phyloP scores from a whole-genome alignment of 2,113 vertebrate species.

The Caranx ignobilis region DNA sequence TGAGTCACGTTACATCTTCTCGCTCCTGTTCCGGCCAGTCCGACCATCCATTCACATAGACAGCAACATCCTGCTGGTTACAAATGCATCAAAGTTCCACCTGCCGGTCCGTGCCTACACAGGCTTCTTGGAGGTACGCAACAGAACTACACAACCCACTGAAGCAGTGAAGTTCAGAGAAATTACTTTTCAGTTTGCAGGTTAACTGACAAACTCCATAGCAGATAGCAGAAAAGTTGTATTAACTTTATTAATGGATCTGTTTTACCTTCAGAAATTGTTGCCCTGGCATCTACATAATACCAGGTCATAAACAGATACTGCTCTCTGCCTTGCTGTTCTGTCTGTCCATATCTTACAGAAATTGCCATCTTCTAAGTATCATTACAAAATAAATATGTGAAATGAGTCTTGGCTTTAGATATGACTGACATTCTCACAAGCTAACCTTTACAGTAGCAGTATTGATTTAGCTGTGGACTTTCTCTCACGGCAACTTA shows the following conservation, averaged over 20 bases:
- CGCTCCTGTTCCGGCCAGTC: slow-evolving; percentile 93
- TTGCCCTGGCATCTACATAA: not conserved
- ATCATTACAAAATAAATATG: not conserved
- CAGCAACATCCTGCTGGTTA: slow-evolving; percentile 97
- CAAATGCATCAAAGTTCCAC: slow-evolving; percentile 98
- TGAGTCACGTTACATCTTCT: slow-evolving; percentile 94
- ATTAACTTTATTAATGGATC: not conserved
- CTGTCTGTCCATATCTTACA: too few relatives aligned
- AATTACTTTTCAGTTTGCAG: not conserved
- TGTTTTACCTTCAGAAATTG: not conserved
- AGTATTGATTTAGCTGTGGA: not conserved
- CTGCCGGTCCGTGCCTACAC: slow-evolving; percentile 97
- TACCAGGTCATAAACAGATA: too few relatives aligned
- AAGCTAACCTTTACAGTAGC: not conserved
- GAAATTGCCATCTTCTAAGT: not conserved
- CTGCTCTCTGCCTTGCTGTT: too few relatives aligned
- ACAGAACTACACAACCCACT: not conserved
- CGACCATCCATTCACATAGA: slow-evolving; percentile 94
- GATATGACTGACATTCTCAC: not conserved
- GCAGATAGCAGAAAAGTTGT: not conserved
- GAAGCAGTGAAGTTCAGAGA: not conserved
- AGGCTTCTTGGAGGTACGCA: slow-evolving; percentile 93
- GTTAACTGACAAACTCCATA: not conserved
- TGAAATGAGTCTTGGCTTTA: not conserved
- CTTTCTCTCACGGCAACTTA: not conserved